Evolutionary conservation across 2,888 invertebrate genomes (phyloP), one percentile per base, ranked within the genome.

Genomic region (Andrena flavipes): DNA sequence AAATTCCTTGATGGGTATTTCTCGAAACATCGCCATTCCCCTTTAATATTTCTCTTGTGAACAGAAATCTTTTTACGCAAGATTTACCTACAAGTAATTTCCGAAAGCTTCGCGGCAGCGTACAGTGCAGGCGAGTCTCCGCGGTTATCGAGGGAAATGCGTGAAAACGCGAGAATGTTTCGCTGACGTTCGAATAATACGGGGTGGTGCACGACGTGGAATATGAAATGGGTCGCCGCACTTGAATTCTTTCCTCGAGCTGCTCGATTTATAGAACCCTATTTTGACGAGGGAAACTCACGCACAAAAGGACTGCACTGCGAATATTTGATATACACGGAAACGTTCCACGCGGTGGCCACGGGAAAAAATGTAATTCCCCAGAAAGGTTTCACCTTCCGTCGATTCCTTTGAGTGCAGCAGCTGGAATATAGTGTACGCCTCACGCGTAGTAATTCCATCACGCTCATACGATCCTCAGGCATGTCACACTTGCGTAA

Each of bases 211-310:
- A 35, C 59, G 35, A 68, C 67, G 80, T 8, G 33, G 67, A 35
- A 68, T 68, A 68, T 72, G 64, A 80, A 80, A 79, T 72, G 80
- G 80, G 68, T 80, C 80, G 80, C 68, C 30, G 80, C 67, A 56
- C 72, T 79, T 63, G 80, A 72, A 80, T 79, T 72, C 72, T 72
- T 80, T 63, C 23, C 68, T 26, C 16, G 65, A 10, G 4, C 42
- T 59, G 54, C 42, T 33, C 68, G 80, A 80, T 80, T 80, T 80
- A 63, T 73, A 33, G 51, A 51, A 67, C 49, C 42, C 80, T 63
- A 72, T 72, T 80, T 80, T 68, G 80, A 72, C 63, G 71, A 56
- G 67, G 64, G 67, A 29, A 76, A 69, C 62, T 64, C 29, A 65
- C 76, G 64, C 76, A 70, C 79, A 79, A 79, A 79, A 70, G 76